Evolutionary conservation across 2,113 vertebrate species (phyloP), one percentile per base, ranked within the genome.

Genomic region (Odobenus rosmarus): DNA sequence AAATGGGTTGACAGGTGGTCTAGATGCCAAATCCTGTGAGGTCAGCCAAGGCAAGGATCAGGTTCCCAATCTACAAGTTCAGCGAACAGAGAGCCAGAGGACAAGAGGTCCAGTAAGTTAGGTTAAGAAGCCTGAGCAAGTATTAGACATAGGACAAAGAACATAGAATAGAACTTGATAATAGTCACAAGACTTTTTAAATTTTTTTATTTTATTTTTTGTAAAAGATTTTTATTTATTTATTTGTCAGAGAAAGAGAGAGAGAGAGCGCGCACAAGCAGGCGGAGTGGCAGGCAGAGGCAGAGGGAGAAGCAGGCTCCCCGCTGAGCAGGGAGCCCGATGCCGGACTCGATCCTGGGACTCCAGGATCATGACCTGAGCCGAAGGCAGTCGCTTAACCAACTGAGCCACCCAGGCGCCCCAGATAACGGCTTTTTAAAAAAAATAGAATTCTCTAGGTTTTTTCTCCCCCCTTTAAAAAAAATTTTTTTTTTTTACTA

Each of bases 1-100:
- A 96, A 82, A 13, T 76, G 59, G 49, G 21, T 88, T 90, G 51
- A 81, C 93, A 97, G 88, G 86, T 97, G 82, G 92, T 92, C 81
- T 85, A 88, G 89, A 95, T 76, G n/a, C 72, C 88, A 93, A 26
- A 77, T 95, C 87, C 46, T 85, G 59, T 33, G 77, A 96, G 89
- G n/a, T 72, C 77, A 90, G 79, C 92, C 92, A 89, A 93, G 64
- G 36, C 46, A 16, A 26, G 39, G 85, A 85, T 97, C 93, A 71
- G 69, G 94, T 95, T 93, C 57, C 72, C 53, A 42, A 4, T 91
- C 21, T 61, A 33, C 72, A 59, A 49, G 62, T 84, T 19, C 42
- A 76, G 62, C 39, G 55, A 69, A 72, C 18, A 69, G 62, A 53
- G 61, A 69, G 61, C 42, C 93, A 88, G 79, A 57, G 77, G 42